Conservation (phyloP, 2,888 invertebrate genomes). For the Anodontia alba region DNA sequence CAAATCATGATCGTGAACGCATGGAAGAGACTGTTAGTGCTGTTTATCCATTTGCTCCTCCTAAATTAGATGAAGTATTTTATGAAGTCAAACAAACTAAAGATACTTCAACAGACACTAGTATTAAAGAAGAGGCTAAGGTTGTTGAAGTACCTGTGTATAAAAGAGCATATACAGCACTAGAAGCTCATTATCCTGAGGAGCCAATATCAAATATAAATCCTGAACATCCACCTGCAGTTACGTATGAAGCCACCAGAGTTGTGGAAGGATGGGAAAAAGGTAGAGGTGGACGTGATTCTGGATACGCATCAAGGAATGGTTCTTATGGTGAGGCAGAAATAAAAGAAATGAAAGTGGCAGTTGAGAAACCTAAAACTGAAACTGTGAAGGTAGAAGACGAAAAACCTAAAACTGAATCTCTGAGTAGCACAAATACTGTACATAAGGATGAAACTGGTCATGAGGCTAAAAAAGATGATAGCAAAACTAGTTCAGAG, state of each 20-base stretch:
- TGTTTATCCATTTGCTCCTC: conserved; percentile 52
- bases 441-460: not conserved
- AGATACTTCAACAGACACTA: conserved; percentile 1
- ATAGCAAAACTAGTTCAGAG: not conserved
- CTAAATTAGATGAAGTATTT: conserved; percentile 49
- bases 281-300: conserved; percentile 25
- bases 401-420: not conserved
- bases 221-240: conserved; percentile 46
- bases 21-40: conserved; percentile 30
- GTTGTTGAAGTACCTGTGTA: conserved; percentile 59
- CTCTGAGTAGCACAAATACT: not conserved
- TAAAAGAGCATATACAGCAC: conserved; percentile 58
- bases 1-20: conserved; percentile 14
- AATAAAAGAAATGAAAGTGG: not conserved
- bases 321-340: conserved; percentile 4
- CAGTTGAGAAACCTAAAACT: not conserved
- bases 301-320: conserved; percentile 14
- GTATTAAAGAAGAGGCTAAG: conserved; percentile 8
- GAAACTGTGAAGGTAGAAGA: not conserved
- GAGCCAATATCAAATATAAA: conserved; percentile 62
- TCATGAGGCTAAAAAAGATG: not conserved
- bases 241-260: conserved; percentile 58
- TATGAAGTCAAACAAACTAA: conserved; percentile 25
- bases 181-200: conserved; percentile 67
- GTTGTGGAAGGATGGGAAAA: conserved; percentile 65